Base-by-base conservation (phyloP, 2,113 vertebrate species). In the Perca fluviatilis region DNA sequence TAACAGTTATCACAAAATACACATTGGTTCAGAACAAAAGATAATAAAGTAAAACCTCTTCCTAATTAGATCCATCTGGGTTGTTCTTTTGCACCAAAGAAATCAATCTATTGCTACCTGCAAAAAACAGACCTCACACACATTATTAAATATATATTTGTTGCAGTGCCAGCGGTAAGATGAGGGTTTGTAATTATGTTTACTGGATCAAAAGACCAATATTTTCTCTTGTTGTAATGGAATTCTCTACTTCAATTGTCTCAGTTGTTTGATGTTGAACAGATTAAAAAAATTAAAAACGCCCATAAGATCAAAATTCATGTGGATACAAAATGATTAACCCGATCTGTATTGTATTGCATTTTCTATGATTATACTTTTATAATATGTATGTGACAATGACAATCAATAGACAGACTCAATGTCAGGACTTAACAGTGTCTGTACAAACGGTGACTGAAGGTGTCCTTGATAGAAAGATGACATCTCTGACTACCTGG, bases 391-490 rank as follows among this genome's bases (percentile, higher is more conserved):
- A 23, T 27, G 53, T 68, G 62, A 53, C 53, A 5, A 64, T 82
- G 49, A 80, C 15, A 36, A 47, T 84, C 23, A 49, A 16, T 21
- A 71, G 23, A 80, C 23, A 63, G 30, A 75, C 64, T 70, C 82
- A 92, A 88, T 85, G 90, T 87, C 88, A 85, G 79, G 33, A 64
- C 77, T 53, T 23, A 43, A 67, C 40, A 71, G 51, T 68, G 82
- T 88, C 81, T 68, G 77, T 51, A 83, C 61, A 69, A 80, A 67
- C 60, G 30, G 78, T 82, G 82, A 72, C 82, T 75, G 66, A n/a
- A 62, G 66, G 77, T 79, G 85, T 90, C 90, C 86, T 89, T 89
- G 67, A 82, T 79, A 90, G 68, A 76, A 57, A 77, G 82, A 88
- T 84, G 76, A 81, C 73, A 81, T 85, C 70, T 70, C 77, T 23